phyloP scores from a whole-genome alignment of 2,797 vertebrate genomes.

The Brachymystax lenok region DNA sequence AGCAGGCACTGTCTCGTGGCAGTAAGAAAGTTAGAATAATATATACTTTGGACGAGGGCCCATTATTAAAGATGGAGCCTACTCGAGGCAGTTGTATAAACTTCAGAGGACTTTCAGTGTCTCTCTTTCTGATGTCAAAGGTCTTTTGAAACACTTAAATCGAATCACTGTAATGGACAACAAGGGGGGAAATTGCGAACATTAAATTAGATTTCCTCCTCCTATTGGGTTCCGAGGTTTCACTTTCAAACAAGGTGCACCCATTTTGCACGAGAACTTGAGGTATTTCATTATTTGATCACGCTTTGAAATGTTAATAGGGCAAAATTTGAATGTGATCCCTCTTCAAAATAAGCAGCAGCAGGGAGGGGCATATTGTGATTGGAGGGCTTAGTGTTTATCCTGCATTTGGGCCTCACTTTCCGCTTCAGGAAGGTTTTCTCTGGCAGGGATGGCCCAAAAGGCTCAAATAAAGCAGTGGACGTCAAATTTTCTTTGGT shows the following conservation, averaged over 20 bases:
- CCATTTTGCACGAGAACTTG: conserved; percentile 36
- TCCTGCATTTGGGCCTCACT: conserved; percentile 51
- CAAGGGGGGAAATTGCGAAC: conserved; percentile 43
- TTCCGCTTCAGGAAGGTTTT: conserved; percentile 62
- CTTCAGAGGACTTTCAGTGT: conserved; percentile 47
- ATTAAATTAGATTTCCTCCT: conserved; percentile 59
- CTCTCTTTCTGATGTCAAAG: conserved; percentile 48
- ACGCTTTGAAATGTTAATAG: conserved; percentile 69
- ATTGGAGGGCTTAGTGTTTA: conserved; percentile 72
- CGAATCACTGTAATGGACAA: conserved; percentile 49
- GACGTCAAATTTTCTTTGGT: conserved; percentile 51
- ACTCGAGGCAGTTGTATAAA: conserved; percentile 53
- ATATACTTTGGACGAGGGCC: conserved; percentile 63
- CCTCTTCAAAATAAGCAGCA: conserved; percentile 61
- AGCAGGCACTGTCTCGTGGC: conserved; percentile 56
- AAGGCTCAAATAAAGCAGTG: conserved; percentile 53
- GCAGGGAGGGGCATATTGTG: conserved; percentile 63
- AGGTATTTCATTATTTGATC: conserved; percentile 57
- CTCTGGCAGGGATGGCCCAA: conserved; percentile 56
- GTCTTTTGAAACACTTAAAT: conserved; percentile 37
- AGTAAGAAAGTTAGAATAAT: conserved; percentile 61
- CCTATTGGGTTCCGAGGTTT: conserved; percentile 38
- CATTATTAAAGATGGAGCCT: conserved; percentile 55
- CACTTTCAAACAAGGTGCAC: conserved; percentile 33
- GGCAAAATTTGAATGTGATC: conserved; percentile 60